Base-by-base conservation (phyloP, 2,888 invertebrate genomes). In the Watsonalla cultraria region DNA sequence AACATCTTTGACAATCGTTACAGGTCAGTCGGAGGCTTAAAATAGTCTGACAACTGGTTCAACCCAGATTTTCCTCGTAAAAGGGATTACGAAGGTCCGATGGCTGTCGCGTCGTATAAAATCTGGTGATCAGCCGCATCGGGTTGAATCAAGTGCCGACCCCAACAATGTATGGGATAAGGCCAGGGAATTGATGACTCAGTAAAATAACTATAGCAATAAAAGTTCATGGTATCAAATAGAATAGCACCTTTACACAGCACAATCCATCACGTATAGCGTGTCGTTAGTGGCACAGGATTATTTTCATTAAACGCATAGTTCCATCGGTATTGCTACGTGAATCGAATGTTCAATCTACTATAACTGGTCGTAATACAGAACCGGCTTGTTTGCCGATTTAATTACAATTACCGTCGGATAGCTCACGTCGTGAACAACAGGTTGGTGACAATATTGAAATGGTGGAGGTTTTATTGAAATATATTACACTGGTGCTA, bases 251-350 rank as follows among this genome's bases (percentile, higher is more conserved):
- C 42, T 42, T 42, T 11, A 42, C 11, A 11, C 9, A 11, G 8
- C 11, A 42, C 42, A 42, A 66, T 76, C 74, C 74, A 54, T 77
- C 82, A 83, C 83, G 82, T 80, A 73, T 68, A 63, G 62, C 61
- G 59, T 70, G 65, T 77, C 78, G 77, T 80, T 77, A 76, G 65
- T 70, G 62, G 64, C 72, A 59, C 76, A 70, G 74, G 75, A 83
- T 82, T 83, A 81, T 82, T 83, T 83, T 82, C 83, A 84, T 84
- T 80, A 84, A 84, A 74, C 74, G 81, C 82, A 82, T 84, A 74
- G 69, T 76, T 75, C 65, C 64, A 60, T 60, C 59, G 42, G 42
- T 42, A 61, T 59, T 65, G 65, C 62, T 65, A 81, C 82, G 82
- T 81, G 82, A 55, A 34, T 54, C 9, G 82, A 76, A 77, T 82